phyloP scores from a whole-genome alignment of 2,888 invertebrate genomes.

The Phortica okadai region DNA sequence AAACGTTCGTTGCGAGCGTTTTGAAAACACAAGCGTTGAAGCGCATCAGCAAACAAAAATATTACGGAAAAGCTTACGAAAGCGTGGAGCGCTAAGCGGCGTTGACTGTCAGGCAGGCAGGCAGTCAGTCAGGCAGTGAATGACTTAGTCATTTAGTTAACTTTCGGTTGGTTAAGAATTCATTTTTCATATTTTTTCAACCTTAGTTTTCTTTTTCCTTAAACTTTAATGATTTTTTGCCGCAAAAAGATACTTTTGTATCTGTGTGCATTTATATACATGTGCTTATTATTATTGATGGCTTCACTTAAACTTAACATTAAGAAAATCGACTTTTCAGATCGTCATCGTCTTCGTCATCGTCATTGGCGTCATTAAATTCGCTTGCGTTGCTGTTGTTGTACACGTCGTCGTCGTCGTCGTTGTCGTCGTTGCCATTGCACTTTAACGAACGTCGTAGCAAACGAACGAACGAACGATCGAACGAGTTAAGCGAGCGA shows the following conservation, averaged over 20 bases:
- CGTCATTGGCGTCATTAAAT: background rate
- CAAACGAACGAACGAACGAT: background rate
- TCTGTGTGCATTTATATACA: conserved; percentile 35
- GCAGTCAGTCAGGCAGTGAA: background rate
- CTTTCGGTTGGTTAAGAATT: conserved; percentile 1
- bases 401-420: background rate
- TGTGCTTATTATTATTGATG: conserved; percentile 61
- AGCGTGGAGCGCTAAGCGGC: background rate
- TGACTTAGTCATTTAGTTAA: background rate
- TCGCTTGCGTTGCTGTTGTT: background rate
- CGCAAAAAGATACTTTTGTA: conserved; percentile 27
- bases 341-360: conserved; percentile 11
- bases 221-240: background rate
- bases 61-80: too few relatives aligned
- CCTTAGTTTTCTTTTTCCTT: background rate
- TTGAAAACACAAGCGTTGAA: background rate
- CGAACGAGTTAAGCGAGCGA: background rate
- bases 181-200: conserved; percentile 3
- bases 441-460: conserved; percentile 19
- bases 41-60: background rate
- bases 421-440: conserved; percentile 52
- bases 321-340: conserved; percentile 22
- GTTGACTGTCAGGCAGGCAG: background rate
- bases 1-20: conserved; percentile 57
- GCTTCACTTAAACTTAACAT: conserved; percentile 63